Conservation (phyloP, 2,888 invertebrate species). For the Sarcophaga variegata region DNA sequence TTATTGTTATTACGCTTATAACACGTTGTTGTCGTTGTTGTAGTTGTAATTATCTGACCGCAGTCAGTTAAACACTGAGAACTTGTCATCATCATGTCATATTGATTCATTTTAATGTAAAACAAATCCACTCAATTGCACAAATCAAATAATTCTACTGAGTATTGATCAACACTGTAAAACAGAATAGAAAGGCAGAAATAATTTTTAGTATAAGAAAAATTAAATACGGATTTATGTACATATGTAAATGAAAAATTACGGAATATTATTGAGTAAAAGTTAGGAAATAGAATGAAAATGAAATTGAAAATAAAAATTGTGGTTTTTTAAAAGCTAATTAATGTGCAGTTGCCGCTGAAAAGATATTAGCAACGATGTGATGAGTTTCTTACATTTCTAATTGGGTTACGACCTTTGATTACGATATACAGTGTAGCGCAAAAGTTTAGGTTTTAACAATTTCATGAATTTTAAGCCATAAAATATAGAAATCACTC, state of each 20-base stretch:
- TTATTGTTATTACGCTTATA: constrained; percentile 64
- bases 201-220: not conserved
- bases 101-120: constrained; percentile 70
- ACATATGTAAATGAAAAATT: too few species aligned
- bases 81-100: constrained; percentile 69
- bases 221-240: not conserved
- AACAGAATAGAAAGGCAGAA: not conserved
- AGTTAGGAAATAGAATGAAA: too few species aligned
- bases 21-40: constrained; percentile 57
- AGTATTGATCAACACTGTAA: constrained; percentile 57
- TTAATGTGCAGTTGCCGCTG: too few species aligned
- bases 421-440: not conserved
- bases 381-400: too few species aligned
- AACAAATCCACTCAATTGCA: constrained; percentile 16
- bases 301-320: too few species aligned
- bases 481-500: too few species aligned
- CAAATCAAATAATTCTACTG: constrained; percentile 15
- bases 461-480: too few species aligned
- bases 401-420: not conserved
- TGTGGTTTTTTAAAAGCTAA: too few species aligned
- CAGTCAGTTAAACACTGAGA: constrained; percentile 66
- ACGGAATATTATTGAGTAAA: too few species aligned
- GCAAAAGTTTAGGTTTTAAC: not conserved
- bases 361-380: too few species aligned
- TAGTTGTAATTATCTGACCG: constrained; percentile 60